Percentiles rank a stretch among this genome's conserved stretches.
These are phyloP conservation scores for Bombus superbus DNA, from an alignment of 1,140 invertebrate species.

Conservation along the genomic window DNA sequence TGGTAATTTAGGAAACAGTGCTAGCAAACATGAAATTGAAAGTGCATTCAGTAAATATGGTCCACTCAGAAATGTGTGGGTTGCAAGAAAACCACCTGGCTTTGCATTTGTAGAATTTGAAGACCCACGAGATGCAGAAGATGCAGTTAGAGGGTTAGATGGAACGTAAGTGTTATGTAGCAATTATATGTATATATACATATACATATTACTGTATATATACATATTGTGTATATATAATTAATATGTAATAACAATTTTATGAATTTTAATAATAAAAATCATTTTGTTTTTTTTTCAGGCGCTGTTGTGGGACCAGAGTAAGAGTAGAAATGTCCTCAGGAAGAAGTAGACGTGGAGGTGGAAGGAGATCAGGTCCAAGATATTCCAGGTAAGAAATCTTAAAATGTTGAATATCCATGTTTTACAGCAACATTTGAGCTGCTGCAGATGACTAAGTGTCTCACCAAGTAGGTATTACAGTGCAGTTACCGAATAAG, in stretches of 20 bases:
- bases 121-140: slow-evolving; percentile 98
- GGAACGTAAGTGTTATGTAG: slow-evolving; percentile 89
- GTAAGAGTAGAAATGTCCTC: slow-evolving; percentile 95
- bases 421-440: slow-evolving; percentile 71
- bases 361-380: slow-evolving; percentile 83
- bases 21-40: slow-evolving; percentile 96
- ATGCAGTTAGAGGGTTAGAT: slow-evolving; percentile 97
- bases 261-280: not conserved
- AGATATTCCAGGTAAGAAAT: slow-evolving; percentile 83
- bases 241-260: not conserved
- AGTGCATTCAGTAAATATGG: slow-evolving; percentile 97
- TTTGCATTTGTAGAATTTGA: slow-evolving; percentile 99
- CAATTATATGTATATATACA: not conserved
- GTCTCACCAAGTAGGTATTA: slow-evolving; percentile 75
- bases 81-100: slow-evolving; percentile 95
- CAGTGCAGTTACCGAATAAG: slow-evolving; percentile 60
- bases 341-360: slow-evolving; percentile 89
- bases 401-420: slow-evolving; percentile 6
- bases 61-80: slow-evolving; percentile 97
- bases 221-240: not conserved
- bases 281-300: slow-evolving; percentile 74
- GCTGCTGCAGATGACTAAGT: slow-evolving; percentile 65
- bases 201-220: not conserved
- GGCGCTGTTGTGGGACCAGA: slow-evolving; percentile 91
- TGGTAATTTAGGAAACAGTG: slow-evolving; percentile 96